Conservation (phyloP, 2,113 vertebrate genomes). For the Taxidea taxus region DNA sequence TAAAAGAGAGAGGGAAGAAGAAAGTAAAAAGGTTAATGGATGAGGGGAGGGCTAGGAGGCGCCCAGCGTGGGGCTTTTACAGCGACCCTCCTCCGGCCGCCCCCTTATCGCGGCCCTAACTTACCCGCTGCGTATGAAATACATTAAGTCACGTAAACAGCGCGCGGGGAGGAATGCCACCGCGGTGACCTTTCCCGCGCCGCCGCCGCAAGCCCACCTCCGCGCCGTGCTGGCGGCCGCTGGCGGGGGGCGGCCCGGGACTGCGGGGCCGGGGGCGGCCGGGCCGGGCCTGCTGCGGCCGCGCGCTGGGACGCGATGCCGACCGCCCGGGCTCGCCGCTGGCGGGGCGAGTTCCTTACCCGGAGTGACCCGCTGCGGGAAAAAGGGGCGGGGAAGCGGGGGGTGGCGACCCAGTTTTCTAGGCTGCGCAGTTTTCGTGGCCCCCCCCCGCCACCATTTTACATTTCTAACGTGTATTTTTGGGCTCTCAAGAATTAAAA, state of each 20-base stretch:
- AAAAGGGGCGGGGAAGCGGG: not conserved
- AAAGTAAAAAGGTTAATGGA: constrained; percentile 71
- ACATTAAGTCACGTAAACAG: constrained; percentile 84
- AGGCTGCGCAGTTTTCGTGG: not conserved
- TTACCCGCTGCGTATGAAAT: constrained; percentile 75
- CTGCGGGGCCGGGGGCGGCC: not conserved
- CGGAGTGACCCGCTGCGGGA: rapidly evolving
- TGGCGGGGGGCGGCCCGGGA: not conserved
- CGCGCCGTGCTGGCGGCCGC: constrained; percentile 35
- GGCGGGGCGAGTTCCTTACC: not conserved
- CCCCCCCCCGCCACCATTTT: constrained; percentile 2
- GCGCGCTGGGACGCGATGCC: not conserved
- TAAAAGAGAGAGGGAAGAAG: constrained; percentile 67
- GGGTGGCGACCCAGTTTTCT: not conserved
- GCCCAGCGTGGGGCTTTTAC: constrained; percentile 73
- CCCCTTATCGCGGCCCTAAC: constrained; percentile 81
- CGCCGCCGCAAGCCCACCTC: constrained; percentile 43
- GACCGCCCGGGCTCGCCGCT: not conserved
- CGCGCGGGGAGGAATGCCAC: constrained; percentile 75
- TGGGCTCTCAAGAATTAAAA: not conserved
- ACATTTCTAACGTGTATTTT: not conserved
- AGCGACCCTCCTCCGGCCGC: constrained; percentile 42
- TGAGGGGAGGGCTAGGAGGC: constrained; percentile 58
- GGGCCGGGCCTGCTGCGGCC: not conserved
- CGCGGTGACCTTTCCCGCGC: constrained; percentile 78